Base-by-base conservation (phyloP, 2,888 invertebrate species). In the Chalcosyrphus nemorum region DNA sequence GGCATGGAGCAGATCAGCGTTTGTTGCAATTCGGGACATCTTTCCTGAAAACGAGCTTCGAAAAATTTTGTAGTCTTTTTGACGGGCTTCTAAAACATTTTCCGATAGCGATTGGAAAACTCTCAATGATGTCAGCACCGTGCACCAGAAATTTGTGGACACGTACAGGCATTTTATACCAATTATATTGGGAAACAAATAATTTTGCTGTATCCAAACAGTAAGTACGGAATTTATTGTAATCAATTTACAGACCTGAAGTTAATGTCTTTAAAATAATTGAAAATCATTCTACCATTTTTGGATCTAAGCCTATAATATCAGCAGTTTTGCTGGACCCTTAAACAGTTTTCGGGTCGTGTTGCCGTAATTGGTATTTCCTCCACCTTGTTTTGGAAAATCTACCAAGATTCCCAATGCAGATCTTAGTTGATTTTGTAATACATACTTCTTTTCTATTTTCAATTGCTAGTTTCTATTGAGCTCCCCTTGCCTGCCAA, bases 341-440 rank as follows among this genome's bases (percentile, higher is more conserved):
- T 38, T 27, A 4, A 71, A 71, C 38, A 71, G 59, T 27, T 11
- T 59, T 1, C 59, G 24, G 1, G 38, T 52, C 17, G 72, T 72
- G 72, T 72, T 72, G 2, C 72, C 41, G 38, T 61, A 21, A 41
- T 61, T 72, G 5, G 61, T 47, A 6, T 35, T 57, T 13, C 70
- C 35, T 3, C 32, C 45, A 17, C 43, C 56, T 21, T 45, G 45
- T 52, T 70, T 56, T 19, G 56, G 70, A 43, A 45, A 32, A n/a
- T 45, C 45, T n/a, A n/a, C n/a, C n/a, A n/a, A n/a, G 2, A 56
- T 43, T 43, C 68, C 41, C 19, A 68, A 9, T 11, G 41, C 41
- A 41, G 13, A 15, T 19, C 50, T 65, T 9, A 52, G 38, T 15
- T 66, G 38, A 15, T 50, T 52, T 52, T 66, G 52, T 15, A 66